These are phyloP conservation scores for Takifugu bimaculatus DNA, from an alignment of 2,113 vertebrate genomes.

Conservation along the genomic window DNA sequence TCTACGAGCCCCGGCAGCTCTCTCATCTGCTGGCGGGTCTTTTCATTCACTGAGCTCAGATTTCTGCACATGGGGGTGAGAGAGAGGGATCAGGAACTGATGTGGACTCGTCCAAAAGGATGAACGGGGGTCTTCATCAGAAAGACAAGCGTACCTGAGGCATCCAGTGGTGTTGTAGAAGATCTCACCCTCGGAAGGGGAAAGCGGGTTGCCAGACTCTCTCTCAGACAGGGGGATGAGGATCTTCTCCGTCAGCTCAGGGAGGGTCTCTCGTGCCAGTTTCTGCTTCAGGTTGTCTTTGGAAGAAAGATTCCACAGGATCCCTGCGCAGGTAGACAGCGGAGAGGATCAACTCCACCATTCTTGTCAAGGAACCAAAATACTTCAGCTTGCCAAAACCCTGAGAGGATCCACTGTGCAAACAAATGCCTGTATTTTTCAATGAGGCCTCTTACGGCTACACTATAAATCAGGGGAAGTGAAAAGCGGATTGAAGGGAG, in stretches of 20 bases:
- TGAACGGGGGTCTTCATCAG: neutral
- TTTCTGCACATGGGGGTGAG: constrained; percentile 75
- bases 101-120: too few species aligned
- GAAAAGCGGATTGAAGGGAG: too few species aligned
- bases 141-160: constrained; percentile 79
- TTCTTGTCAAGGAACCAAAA: too few species aligned
- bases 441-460: too few species aligned
- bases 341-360: too few species aligned
- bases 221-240: constrained; percentile 80
- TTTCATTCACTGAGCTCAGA: constrained; percentile 89
- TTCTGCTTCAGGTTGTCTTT: constrained; percentile 90
- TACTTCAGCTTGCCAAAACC: too few species aligned
- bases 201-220: constrained; percentile 65
- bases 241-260: constrained; percentile 81
- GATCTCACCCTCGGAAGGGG: constrained; percentile 83
- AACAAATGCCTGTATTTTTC: too few species aligned
- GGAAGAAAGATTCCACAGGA: constrained; percentile 97
- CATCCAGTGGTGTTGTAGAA: constrained; percentile 96
- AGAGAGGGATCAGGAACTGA: neutral
- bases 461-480: too few species aligned
- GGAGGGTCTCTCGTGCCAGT: constrained; percentile 81
- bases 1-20: constrained; percentile 84
- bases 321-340: constrained; percentile 73
- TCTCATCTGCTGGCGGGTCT: constrained; percentile 87
- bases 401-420: too few species aligned